phyloP scores from a whole-genome alignment of 2,797 vertebrate species.

The Sebastes flavidus region DNA sequence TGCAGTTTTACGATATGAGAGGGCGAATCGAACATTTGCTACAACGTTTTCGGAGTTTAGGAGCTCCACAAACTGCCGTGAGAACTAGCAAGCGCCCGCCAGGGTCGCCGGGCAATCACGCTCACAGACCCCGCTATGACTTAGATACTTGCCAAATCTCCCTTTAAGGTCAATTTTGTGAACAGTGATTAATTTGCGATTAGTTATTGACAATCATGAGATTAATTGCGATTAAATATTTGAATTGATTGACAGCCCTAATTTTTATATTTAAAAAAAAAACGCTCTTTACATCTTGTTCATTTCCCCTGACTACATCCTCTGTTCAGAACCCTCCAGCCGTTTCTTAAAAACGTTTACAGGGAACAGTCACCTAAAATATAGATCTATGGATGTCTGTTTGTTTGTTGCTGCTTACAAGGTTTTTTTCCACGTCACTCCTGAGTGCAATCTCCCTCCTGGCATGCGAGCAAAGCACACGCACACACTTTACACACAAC shows the following conservation, averaged over 20 bases:
- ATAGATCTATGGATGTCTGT: slow-evolving; percentile 1
- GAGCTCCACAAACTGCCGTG: no score
- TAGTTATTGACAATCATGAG: no score
- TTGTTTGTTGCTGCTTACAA: neutral
- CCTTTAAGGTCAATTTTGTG: no score
- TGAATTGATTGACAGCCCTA: neutral
- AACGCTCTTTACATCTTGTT: neutral
- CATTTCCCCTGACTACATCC: neutral
- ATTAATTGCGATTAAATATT: no score
- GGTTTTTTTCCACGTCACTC: neutral
- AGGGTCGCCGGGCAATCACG: no score
- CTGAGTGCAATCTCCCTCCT: neutral
- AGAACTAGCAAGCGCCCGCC: no score
- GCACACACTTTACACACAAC: neutral
- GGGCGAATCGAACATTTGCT: no score
- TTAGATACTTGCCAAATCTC: no score
- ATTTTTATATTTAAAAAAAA: neutral
- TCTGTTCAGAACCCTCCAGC: neutral
- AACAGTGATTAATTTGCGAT: no score
- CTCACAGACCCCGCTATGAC: no score
- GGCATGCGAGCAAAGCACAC: neutral
- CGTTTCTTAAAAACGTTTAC: neutral
- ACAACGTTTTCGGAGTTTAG: no score
- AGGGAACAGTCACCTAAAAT: neutral
- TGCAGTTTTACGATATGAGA: no score